These are phyloP conservation scores for Limonius californicus DNA, from an alignment of 1,140 invertebrate species.

Conservation along the genomic window DNA sequence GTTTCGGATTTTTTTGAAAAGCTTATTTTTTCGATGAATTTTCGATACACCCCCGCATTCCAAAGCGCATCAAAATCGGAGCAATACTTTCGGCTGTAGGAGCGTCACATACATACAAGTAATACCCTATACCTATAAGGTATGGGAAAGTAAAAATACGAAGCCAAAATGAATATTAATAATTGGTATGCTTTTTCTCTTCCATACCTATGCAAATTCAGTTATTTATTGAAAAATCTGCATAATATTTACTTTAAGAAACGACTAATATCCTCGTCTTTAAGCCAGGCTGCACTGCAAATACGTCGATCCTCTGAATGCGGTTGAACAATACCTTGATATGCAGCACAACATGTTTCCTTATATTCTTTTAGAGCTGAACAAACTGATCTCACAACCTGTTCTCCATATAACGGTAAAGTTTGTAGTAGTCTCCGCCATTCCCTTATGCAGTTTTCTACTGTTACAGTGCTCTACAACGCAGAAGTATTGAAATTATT, in stretches of 20 bases:
- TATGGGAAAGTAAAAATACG: no score
- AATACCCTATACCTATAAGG: no score
- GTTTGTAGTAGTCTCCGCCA: slow-evolving; percentile 65
- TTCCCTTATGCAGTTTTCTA: slow-evolving; percentile 67
- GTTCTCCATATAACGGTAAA: slow-evolving; percentile 66
- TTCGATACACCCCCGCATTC: no score
- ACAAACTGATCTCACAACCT: slow-evolving; percentile 66
- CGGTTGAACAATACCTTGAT: slow-evolving; percentile 74
- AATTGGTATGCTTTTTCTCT: no score
- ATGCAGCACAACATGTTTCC: slow-evolving; percentile 72
- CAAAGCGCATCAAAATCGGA: no score
- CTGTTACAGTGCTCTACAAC: slow-evolving; percentile 67
- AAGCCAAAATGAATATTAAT: no score
- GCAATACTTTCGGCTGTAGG: no score
- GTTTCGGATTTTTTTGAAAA: no score
- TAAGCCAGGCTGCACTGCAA: slow-evolving; percentile 86
- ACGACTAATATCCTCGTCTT: slow-evolving; percentile 90
- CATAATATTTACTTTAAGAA: slow-evolving; percentile 70
- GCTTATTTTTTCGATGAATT: no score
- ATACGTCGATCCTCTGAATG: slow-evolving; percentile 75
- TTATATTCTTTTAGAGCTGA: slow-evolving; percentile 68
- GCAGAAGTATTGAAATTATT: slow-evolving; percentile 16
- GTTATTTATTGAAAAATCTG: neutral
- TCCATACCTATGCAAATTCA: no score
- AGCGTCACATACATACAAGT: no score